Percentiles rank a stretch among this genome's conserved stretches.
Conservation (phyloP, 2,113 vertebrate genomes). For the Phaetusa simplex region DNA sequence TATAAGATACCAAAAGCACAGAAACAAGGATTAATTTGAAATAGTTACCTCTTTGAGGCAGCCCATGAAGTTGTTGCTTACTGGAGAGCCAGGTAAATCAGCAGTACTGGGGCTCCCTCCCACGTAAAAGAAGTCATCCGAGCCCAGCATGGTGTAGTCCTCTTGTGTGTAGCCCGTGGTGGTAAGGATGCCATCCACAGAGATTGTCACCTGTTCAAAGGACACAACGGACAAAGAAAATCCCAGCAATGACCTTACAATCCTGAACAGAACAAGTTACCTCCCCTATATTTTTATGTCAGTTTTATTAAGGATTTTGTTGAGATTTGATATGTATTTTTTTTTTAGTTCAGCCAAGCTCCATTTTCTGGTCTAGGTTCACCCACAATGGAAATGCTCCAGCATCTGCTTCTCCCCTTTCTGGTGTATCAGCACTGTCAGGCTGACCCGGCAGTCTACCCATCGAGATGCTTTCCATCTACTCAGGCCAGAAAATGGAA, state of each 20-base stretch:
- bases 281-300: slow-evolving; percentile 66
- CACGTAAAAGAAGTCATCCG: slow-evolving; percentile 98
- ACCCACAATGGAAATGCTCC: slow-evolving; percentile 19
- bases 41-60: slow-evolving; percentile 92
- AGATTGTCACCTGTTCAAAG: slow-evolving; percentile 93
- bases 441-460: slow-evolving; percentile 76
- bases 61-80: slow-evolving; percentile 99
- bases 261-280: slow-evolving; percentile 13
- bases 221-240: slow-evolving; percentile 81
- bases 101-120: slow-evolving; percentile 97
- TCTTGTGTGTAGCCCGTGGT: slow-evolving; percentile 98
- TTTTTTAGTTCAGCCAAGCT: slow-evolving; percentile 58
- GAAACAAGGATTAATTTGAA: background rate
- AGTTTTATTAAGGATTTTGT: slow-evolving; percentile 68
- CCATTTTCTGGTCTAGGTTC: slow-evolving; percentile 85
- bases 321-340: slow-evolving; percentile 34
- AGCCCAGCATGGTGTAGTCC: slow-evolving; percentile 99
- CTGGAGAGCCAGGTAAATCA: slow-evolving; percentile 94
- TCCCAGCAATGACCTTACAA: slow-evolving; percentile 83
- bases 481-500: slow-evolving; percentile 93
- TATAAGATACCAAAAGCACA: background rate
- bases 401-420: slow-evolving; percentile 55
- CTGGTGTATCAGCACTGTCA: slow-evolving; percentile 71
- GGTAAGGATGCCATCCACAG: slow-evolving; percentile 97
- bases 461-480: slow-evolving; percentile 78